These are phyloP conservation scores for Chymomyza procnemis DNA, from an alignment of 2,888 invertebrate genomes.

Conservation along the genomic window DNA sequence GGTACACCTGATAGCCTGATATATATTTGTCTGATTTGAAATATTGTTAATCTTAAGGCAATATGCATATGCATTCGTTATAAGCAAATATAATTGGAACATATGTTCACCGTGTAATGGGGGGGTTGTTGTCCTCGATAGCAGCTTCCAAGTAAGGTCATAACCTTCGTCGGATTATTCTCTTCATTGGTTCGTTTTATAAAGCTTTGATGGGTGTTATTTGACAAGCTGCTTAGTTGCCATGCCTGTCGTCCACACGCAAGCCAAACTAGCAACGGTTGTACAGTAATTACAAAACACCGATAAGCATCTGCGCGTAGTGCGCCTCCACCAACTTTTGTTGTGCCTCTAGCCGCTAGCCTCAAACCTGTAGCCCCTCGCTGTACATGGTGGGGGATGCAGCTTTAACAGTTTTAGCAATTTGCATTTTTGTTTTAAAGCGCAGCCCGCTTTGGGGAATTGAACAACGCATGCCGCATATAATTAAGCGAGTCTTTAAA, in stretches of 20 bases:
- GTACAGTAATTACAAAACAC: slow-evolving; percentile 55
- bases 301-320: slow-evolving; percentile 65
- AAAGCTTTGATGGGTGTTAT: not conserved
- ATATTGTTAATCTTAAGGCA: not conserved
- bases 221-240: not conserved
- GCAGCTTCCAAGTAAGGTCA: slow-evolving; percentile 49
- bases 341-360: not conserved
- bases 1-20: slow-evolving; percentile 64
- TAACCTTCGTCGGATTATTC: slow-evolving; percentile 37
- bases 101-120: not conserved
- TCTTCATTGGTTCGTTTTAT: not conserved
- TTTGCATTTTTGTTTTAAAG: slow-evolving; percentile 55
- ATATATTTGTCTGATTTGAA: slow-evolving; percentile 22
- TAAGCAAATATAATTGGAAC: not conserved
- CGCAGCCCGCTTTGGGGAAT: slow-evolving; percentile 56
- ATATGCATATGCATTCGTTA: slow-evolving; percentile 24
- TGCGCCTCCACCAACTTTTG: not conserved
- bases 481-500: slow-evolving; percentile 70
- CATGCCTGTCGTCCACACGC: not conserved
- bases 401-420: slow-evolving; percentile 32
- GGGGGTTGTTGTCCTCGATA: slow-evolving; percentile 1
- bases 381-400: not conserved
- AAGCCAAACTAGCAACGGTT: not conserved
- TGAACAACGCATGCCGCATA: slow-evolving; percentile 56
- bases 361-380: not conserved